Conservation (phyloP, 2,888 invertebrate species). For the Sepiola atlantica region DNA sequence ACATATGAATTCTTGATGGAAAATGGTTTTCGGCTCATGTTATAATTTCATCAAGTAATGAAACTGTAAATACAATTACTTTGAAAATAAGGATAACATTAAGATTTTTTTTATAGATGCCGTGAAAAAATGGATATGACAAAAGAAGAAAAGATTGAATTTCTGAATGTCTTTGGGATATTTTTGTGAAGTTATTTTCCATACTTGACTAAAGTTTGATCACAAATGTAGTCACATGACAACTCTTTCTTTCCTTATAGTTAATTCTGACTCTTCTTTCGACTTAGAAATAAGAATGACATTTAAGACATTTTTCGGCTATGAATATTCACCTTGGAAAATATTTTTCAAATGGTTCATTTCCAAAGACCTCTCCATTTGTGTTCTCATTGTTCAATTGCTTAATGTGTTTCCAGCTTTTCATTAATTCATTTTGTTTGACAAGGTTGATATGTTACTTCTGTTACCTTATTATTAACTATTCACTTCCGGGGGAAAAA, state of each 20-base stretch:
- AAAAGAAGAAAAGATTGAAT: background rate
- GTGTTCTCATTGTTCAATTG: background rate
- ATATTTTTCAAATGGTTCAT: background rate
- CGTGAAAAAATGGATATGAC: background rate
- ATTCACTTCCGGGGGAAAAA: background rate
- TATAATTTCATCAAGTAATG: background rate
- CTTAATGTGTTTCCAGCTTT: background rate
- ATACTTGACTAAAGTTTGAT: background rate
- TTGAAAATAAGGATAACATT: background rate
- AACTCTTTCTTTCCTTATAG: background rate
- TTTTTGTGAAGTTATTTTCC: background rate
- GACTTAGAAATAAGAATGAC: background rate
- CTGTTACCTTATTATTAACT: background rate
- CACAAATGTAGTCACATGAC: slow-evolving; percentile 32
- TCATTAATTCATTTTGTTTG: background rate
- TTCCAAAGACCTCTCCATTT: background rate
- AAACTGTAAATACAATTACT: background rate
- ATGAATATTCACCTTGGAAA: background rate
- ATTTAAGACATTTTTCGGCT: background rate
- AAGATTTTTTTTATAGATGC: background rate
- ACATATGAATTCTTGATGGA: background rate
- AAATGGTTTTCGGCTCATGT: background rate
- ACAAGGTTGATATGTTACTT: background rate
- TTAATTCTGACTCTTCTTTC: background rate
- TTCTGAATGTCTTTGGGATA: background rate